phyloP scores from a whole-genome alignment of 2,797 vertebrate species.

The Gambusia yucatana region DNA sequence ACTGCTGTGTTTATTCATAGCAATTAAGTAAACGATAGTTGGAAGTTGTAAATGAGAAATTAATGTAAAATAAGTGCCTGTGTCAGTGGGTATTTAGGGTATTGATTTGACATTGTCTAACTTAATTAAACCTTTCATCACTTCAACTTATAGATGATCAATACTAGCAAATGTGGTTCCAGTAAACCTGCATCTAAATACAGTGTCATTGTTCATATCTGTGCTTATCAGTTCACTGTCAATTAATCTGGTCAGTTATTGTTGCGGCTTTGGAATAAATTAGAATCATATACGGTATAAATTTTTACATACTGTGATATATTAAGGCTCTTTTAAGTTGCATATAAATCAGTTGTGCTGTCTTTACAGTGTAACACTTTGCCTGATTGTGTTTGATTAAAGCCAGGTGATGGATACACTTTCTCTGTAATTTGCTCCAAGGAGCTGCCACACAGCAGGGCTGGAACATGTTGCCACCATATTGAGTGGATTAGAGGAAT shows the following conservation, averaged over 20 bases:
- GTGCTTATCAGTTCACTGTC: not conserved
- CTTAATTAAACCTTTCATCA: not conserved
- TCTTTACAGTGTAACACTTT: conserved; percentile 33
- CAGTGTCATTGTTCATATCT: not conserved
- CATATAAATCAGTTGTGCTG: conserved; percentile 42
- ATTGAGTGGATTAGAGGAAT: conserved; percentile 82
- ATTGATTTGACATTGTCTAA: not conserved
- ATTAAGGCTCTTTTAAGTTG: conserved; percentile 10
- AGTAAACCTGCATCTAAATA: not conserved
- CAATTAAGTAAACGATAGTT: not conserved
- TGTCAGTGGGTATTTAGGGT: not conserved
- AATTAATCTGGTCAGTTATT: not conserved
- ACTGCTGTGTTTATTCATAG: not conserved
- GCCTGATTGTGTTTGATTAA: conserved; percentile 68
- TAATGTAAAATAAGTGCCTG: not conserved
- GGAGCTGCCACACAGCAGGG: conserved; percentile 57
- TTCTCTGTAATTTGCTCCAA: conserved; percentile 70
- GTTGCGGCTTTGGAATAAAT: not conserved
- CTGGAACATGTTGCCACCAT: conserved; percentile 71
- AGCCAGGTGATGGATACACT: conserved; percentile 74
- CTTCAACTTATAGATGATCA: not conserved
- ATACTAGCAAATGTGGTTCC: not conserved
- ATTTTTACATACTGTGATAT: not conserved
- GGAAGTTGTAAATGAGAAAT: conserved; percentile 4
- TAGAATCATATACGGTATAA: not conserved